Percentiles rank a stretch among this genome's conserved stretches.
These are phyloP conservation scores for Carassius auratus DNA, from an alignment of 2,113 vertebrate genomes.

Conservation along the genomic window DNA sequence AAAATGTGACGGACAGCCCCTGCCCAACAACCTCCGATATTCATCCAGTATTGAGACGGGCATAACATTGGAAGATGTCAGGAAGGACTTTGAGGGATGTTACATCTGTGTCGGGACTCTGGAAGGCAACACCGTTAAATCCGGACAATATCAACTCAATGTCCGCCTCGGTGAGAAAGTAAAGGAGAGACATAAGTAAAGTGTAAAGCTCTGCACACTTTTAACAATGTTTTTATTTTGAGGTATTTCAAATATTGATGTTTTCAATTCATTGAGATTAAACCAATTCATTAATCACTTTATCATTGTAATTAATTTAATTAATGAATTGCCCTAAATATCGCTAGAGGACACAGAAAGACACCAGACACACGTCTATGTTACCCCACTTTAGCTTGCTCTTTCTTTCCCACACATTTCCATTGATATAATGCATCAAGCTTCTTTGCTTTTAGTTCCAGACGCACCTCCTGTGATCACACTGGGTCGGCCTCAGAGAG, in stretches of 20 bases:
- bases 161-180: conserved; percentile 70
- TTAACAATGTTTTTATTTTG: not conserved
- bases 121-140: conserved; percentile 60
- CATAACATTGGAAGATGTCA: conserved; percentile 77
- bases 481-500: conserved; percentile 77
- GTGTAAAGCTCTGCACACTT: not conserved
- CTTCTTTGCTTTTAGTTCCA: conserved; percentile 77
- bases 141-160: conserved; percentile 66
- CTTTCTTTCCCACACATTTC: not conserved
- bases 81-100: conserved; percentile 82
- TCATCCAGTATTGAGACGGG: conserved; percentile 81
- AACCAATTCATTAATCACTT: not conserved
- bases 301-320: not conserved
- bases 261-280: not conserved
- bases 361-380: not conserved
- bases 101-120: conserved; percentile 82
- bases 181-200: not conserved
- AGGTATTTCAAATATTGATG: not conserved
- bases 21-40: conserved; percentile 77
- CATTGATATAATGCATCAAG: conserved; percentile 5
- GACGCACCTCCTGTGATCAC: conserved; percentile 79
- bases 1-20: conserved; percentile 72
- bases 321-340: not conserved
- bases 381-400: not conserved
- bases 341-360: not conserved